Evolutionary conservation across 2,888 invertebrate genomes (phyloP).

Genomic region (Calliphora vomitoria): DNA sequence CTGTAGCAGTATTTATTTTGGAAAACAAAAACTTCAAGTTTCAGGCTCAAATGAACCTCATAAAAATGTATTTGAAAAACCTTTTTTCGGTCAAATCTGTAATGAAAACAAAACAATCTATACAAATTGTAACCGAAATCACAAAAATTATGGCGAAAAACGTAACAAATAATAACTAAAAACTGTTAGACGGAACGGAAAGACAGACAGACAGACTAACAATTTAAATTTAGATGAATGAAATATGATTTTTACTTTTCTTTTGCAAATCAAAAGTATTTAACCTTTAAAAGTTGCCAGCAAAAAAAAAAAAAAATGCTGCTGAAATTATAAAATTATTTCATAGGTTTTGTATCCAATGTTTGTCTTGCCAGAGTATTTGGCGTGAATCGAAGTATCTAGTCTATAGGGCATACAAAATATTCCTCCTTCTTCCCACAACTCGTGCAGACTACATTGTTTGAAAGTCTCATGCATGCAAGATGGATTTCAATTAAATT

Average conservation of each 20-base stretch:
- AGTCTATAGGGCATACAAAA: too few relatives aligned
- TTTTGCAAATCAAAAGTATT: constrained; percentile 11
- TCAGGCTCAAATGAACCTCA: constrained; percentile 53
- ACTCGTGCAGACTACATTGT: too few relatives aligned
- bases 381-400: too few relatives aligned
- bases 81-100: constrained; percentile 6
- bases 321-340: too few relatives aligned
- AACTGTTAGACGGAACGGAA: background rate
- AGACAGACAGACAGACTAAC: constrained; percentile 10
- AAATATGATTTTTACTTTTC: background rate
- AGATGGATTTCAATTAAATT: too few relatives aligned
- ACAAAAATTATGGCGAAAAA: constrained; percentile 18
- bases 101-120: constrained; percentile 21
- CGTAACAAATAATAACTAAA: background rate
- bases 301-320: background rate
- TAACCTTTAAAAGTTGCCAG: constrained; percentile 36
- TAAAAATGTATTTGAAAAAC: constrained; percentile 45
- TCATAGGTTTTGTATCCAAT: too few relatives aligned
- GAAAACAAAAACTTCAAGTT: background rate
- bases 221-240: constrained; percentile 7
- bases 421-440: too few relatives aligned
- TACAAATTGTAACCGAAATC: constrained; percentile 4
- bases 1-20: background rate
- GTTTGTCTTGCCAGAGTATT: too few relatives aligned
- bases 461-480: too few relatives aligned